Base-by-base conservation (phyloP, 2,888 invertebrate genomes). In the Erebia aethiops region DNA sequence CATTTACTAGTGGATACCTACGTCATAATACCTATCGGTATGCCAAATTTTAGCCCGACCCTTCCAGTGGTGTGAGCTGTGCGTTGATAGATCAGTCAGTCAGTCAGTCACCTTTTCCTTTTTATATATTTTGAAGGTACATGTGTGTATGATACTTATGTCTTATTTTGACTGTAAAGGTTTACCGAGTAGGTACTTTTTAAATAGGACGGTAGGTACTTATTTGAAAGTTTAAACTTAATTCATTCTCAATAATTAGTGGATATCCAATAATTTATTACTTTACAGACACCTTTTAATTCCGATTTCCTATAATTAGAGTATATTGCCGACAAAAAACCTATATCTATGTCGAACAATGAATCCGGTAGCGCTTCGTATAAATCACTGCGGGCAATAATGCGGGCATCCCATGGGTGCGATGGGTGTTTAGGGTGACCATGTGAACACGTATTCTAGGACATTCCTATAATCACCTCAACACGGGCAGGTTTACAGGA, bases 301-400 rank as follows among this genome's bases (percentile, higher is more conserved):
- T 46, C 62, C 62, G 49, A 62, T 62, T 46, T 43, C 43, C 56
- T 56, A 43, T 66, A 66, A 66, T 66, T 56, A 66, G 43, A 41
- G 14, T 18, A 21, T 66, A 56, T 41, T 14, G 65, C 65, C 65
- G 21, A 66, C 65, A 56, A 66, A 67, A 67, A 67, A 67, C 58
- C 43, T 56, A 51, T n/a, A 35, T 52, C 49, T 71, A 58, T 61
- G 65, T 65, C 68, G 51, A 56, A 65, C 65, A 70, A 72, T 69
- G 68, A 75, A 78, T 80, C 84, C 84, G 86, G 87, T 88, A 86
- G 88, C 74, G 77, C 78, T 81, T 26, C 71, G 77, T 84, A 91
- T 92, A 92, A 92, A 92, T 92, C 93, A 92, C 91, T 75, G 75
- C 77, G 81, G 81, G 90, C 90, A 93, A 93, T 93, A 92, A 92